Evolutionary conservation across 2,888 invertebrate species (phyloP), one percentile per base, ranked within the genome.

Genomic region (Synergus itoensis): DNA sequence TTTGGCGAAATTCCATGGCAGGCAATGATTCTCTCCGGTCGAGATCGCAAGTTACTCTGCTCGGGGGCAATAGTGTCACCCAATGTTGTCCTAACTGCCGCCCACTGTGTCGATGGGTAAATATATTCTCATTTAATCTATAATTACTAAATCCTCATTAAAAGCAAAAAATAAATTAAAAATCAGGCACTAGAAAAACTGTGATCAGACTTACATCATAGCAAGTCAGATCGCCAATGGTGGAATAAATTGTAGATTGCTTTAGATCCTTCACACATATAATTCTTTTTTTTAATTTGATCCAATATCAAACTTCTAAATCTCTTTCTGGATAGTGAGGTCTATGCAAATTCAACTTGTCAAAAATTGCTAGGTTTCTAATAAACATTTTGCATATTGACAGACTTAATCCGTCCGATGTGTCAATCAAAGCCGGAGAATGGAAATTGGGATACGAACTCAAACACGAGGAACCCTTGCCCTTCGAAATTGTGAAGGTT

Each of bases 1-100:
- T 97, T 97, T 90, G 96, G 95, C 0, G 97, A 97, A 92, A 96
- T 97, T 88, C 96, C 97, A 80, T 97, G 97, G 97, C 97, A 97
- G 91, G 97, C 96, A 0, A 96, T 97, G 96, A 93, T 97, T 0
- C 92, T 97, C 18, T 94, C 95, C 28, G 95, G 95, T 87, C 94
- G 95, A 0, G 95, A 96, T 90, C 95, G 94, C 87, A 95, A 95
- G 76, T 93, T 97, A 1, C 93, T 97, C 0, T 97, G 97, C 86
- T 96, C 97, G 21, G 97, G 96, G 81, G 96, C 95, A 43, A 96
- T 97, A 86, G 95, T 97, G 83, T 94, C 95, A 21, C 94, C 94
- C 40, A 95, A 96, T 86, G 95, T 96, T 1, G 95, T 97, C 0
- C 88, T 96, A 48, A 97, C 97, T 0, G 94, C 96, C 0, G 97